Base-by-base conservation (phyloP, 1,140 invertebrate genomes). In the Drosophila suzukii region DNA sequence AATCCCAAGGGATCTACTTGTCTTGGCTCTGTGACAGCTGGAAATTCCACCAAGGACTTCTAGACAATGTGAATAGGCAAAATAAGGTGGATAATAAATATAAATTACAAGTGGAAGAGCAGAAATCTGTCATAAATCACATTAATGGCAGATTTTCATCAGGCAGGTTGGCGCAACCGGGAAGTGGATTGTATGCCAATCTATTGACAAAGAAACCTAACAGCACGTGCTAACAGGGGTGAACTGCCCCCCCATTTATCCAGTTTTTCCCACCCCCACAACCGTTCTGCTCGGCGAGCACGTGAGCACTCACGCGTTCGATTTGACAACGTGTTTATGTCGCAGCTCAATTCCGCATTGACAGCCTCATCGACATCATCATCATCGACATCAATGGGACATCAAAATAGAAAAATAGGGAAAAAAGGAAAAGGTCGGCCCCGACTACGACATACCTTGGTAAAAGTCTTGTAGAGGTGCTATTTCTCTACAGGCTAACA, bases 261-360 rank as follows among this genome's bases (percentile, higher is more conserved):
- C 27, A 15, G 6, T 10, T 6, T 30, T 12, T 5, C 17, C 10
- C 41, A 34, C 4, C 11, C 27, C 32, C n/a, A 17, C 8, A 41
- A 46, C 36, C 50, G 44, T 66, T 51, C 46, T 72, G 71, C 67
- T 60, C 41, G 32, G 67, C 56, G 63, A 67, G 75, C 80, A 81
- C 80, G 76, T 83, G 72, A 67, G 67, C 76, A 80, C 76, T 89
- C 84, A 83, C 80, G 83, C 83, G 76, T 89, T 71, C 81, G 83
- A 88, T 76, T 86, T 77, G 83, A 86, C 83, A 79, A 83, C 72
- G 83, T 86, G 83, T 88, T 86, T 86, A 83, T 86, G 83, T 70
- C 56, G 67, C 59, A 86, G 83, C 83, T 86, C 83, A 88, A 86
- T 86, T 86, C 81, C 83, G 75, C 71, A 88, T 76, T 88, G 82